phyloP scores from a whole-genome alignment of 2,888 invertebrate genomes.

The Therioaphis trifolii region DNA sequence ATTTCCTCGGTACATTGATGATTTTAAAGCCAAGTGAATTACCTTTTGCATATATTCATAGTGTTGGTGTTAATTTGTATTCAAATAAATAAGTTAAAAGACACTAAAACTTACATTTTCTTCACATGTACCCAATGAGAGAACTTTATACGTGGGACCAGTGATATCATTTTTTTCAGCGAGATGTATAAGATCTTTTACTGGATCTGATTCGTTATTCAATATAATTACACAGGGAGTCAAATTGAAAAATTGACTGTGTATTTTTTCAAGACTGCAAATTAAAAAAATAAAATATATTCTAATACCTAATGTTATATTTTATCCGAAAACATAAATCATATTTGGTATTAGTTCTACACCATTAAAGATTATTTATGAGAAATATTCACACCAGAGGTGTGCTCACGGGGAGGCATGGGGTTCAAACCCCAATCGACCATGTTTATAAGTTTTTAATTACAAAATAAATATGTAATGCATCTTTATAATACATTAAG shows the following conservation, averaged over 20 bases:
- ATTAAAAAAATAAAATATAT: background rate
- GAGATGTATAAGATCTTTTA: background rate
- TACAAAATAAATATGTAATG: too few relatives aligned
- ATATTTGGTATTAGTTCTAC: too few relatives aligned
- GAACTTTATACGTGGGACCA: constrained; percentile 33
- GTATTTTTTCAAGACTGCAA: constrained; percentile 21
- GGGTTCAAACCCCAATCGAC: too few relatives aligned
- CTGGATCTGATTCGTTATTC: constrained; percentile 37
- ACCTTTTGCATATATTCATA: background rate
- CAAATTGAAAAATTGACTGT: constrained; percentile 44
- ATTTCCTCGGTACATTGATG: constrained; percentile 46
- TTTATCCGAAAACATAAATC: too few relatives aligned
- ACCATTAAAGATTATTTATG: too few relatives aligned
- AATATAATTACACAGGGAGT: constrained; percentile 39
- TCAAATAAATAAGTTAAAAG: background rate
- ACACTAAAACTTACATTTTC: constrained; percentile 18
- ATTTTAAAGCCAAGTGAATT: constrained; percentile 45
- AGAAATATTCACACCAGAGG: too few relatives aligned
- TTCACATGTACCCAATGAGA: constrained; percentile 32
- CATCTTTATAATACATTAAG: too few relatives aligned
- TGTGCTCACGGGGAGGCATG: too few relatives aligned
- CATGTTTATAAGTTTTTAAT: too few relatives aligned
- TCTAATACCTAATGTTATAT: too few relatives aligned
- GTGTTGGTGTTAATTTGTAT: background rate
- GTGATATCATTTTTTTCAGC: constrained; percentile 43